A percentile compares a stretch with the other conserved stretches of the same genome.
Conservation (phyloP, 1,140 invertebrate genomes). For the Ruditapes philippinarum region DNA sequence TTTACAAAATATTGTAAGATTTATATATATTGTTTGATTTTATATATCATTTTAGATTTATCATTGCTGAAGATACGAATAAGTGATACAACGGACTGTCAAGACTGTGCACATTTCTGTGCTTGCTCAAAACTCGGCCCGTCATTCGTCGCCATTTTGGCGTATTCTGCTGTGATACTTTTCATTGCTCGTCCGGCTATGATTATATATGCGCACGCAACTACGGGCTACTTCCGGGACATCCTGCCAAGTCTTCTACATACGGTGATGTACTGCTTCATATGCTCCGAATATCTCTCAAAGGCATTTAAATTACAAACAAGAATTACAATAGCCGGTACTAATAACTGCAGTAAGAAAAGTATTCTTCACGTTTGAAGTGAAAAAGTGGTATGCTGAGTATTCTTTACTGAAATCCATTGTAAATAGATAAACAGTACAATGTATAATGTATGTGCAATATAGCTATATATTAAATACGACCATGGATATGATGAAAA, state of each 20-base stretch:
- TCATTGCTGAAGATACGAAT: background rate
- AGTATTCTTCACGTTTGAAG: too few relatives aligned
- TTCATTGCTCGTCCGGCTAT: conserved; percentile 4
- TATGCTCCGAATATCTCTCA: conserved; percentile 30
- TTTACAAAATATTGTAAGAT: background rate
- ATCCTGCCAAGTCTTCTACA: conserved; percentile 53
- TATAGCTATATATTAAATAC: too few relatives aligned
- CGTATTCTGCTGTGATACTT: conserved; percentile 15
- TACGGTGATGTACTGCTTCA: conserved; percentile 49
- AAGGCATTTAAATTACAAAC: background rate
- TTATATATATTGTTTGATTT: background rate
- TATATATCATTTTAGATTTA: conserved; percentile 26
- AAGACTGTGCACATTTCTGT: background rate
- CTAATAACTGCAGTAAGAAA: too few relatives aligned
- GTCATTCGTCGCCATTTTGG: background rate
- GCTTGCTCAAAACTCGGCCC: conserved; percentile 18
- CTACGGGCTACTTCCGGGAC: conserved; percentile 10
- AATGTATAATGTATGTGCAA: too few relatives aligned
- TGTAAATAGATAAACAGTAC: too few relatives aligned
- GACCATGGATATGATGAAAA: too few relatives aligned
- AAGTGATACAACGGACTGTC: background rate
- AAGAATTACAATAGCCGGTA: too few relatives aligned
- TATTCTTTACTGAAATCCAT: too few relatives aligned
- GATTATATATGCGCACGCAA: background rate
- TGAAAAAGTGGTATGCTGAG: too few relatives aligned